Evolutionary conservation across 2,888 invertebrate species (phyloP), one percentile per base, ranked within the genome.

Genomic region (Drosophila stalkeri): DNA sequence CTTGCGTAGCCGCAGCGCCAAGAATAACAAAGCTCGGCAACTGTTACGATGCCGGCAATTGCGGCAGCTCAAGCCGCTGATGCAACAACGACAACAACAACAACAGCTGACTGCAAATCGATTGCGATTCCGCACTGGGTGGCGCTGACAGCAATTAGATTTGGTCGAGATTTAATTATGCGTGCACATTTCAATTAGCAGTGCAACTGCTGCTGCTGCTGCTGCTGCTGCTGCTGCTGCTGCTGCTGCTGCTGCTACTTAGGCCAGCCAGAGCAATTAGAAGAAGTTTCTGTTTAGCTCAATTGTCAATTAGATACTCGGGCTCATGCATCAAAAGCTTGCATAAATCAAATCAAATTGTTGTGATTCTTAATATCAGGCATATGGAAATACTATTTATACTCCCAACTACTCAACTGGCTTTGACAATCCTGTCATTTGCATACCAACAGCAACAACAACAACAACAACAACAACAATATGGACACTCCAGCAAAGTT

Each of bases 271-370:
- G 16, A n/a, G 66, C 75, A 65, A 74, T 78, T 72, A 77, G 56
- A 72, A 66, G 63, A 46, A 77, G 66, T 62, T 39, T 18, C 61
- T 63, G 61, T 62, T 74, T 44, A 71, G 61, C 69, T 81, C 66
- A 70, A 75, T 72, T 75, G 65, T 39, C 64, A 78, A 75, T 75
- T 71, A 52, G 41, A 43, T 66, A 69, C 74, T 74, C 71, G 18
- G 49, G 18, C 64, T 47, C 51, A 27, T 54, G 54, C 20, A 37
- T 20, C 44, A 16, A 33, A 20, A 31, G 39, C 47, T 41, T 47
- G 60, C 72, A 86, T 80, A 85, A 86, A 89, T 89, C 88, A 89
- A 81, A 73, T 74, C 65, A 75, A 89, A 81, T 87, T 86, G 63
- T 74, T 75, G 64, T 77, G 59, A 61, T 56, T 65, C 46, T 71